These are phyloP conservation scores for Centropus unirufus DNA, from an alignment of 2,113 vertebrate species.

Conservation along the genomic window DNA sequence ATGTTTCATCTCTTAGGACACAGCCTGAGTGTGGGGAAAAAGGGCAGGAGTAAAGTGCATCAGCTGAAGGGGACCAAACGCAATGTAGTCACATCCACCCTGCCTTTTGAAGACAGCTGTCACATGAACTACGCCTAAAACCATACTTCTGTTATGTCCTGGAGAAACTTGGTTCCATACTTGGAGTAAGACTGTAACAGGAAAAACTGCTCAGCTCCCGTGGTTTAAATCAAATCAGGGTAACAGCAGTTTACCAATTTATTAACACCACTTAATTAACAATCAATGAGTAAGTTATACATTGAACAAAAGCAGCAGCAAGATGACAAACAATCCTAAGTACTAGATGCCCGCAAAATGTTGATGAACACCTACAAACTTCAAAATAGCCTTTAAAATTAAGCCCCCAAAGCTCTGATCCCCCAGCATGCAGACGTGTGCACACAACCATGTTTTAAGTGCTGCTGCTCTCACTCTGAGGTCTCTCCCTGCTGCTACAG, in stretches of 20 bases:
- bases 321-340: neutral
- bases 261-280: neutral
- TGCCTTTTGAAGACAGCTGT: neutral
- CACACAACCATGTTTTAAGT: neutral
- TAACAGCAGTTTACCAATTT: neutral
- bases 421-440: neutral
- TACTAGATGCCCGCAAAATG: neutral
- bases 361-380: neutral
- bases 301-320: neutral
- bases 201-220: neutral
- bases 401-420: neutral
- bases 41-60: neutral
- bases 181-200: neutral
- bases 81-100: neutral
- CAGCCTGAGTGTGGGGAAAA: neutral
- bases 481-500: neutral
- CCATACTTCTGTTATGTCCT: neutral
- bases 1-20: neutral
- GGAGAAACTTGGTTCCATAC: neutral
- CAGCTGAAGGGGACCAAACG: neutral
- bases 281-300: neutral
- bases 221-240: neutral
- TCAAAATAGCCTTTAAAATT: neutral
- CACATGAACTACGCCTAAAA: neutral
- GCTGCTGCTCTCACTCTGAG: neutral